Evolutionary conservation across 1,140 invertebrate genomes (phyloP), one percentile per base, ranked within the genome.

Genomic region (Drosophila nigrodunni): DNA sequence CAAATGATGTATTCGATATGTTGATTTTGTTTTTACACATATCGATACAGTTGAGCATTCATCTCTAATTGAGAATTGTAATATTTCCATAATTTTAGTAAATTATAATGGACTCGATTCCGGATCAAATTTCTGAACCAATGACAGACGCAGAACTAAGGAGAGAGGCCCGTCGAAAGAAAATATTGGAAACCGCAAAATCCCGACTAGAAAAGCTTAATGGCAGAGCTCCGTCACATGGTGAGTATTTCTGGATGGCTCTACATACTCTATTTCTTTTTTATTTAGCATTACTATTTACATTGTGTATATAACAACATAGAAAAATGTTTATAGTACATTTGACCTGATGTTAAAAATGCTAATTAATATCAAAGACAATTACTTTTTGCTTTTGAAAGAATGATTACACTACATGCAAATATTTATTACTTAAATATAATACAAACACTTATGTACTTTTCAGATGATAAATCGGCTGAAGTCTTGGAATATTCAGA

Each of bases 201-300:
- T 64, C 79, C 2, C 59, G 79, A 13, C 64, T 81, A 7, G 69
- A 81, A 41, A 81, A 81, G 47, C 46, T 81, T 0, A 82, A 82
- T 58, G 74, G 79, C n/a, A 55, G 30, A 71, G 18, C 43, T 2
- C 35, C 49, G 9, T 3, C 50, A 3, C 8, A 8, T 57, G 52
- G 59, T 9, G 7, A 41, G 54, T 15, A 41, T 6, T 39, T 37
- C 52, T 10, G 37, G 25, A 4, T 30, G 25, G 25, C 25, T 30
- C 25, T 30, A 30, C 25, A 30, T 30, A 30, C 0, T n/a, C 3
- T 30, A 30, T 30, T 30, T 30, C 18, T 21, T 30, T 30, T 4
- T 30, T 30, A 30, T 30, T 30, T 30, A 30, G 25, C 3, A 30
- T 6, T 30, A 5, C 3, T 30, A 5, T 30, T 30, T 30, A 30